A percentile compares a stretch with the other conserved stretches of the same genome.
phyloP scores from a whole-genome alignment of 2,113 vertebrate species.

The Protobothrops flavoviridis region DNA sequence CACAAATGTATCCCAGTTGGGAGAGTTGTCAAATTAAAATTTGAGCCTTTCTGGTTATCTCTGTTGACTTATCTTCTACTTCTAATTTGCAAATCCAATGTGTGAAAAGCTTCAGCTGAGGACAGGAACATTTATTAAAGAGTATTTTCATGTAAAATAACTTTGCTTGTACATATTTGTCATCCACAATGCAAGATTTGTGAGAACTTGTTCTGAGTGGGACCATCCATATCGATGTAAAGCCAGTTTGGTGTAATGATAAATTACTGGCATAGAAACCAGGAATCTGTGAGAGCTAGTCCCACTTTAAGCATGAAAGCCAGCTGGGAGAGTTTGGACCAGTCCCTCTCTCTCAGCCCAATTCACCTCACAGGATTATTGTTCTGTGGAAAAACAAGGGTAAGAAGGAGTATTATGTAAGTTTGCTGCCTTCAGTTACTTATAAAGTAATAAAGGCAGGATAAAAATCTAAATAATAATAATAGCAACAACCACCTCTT shows the following conservation, averaged over 20 bases:
- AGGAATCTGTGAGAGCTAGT: neutral
- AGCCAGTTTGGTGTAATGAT: neutral
- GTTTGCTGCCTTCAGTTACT: neutral
- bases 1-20: conserved; percentile 1
- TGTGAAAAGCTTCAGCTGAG: neutral
- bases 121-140: neutral
- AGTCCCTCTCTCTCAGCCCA: neutral
- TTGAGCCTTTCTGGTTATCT: neutral
- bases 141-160: neutral
- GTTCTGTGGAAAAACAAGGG: neutral
- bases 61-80: neutral
- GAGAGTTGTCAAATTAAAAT: conserved; percentile 1
- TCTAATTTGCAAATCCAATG: neutral
- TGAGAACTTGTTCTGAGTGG: neutral
- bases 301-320: neutral
- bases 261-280: neutral
- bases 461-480: neutral
- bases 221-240: neutral
- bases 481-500: neutral
- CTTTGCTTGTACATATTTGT: neutral
- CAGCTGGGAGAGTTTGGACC: neutral
- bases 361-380: neutral
- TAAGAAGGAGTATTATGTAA: neutral
- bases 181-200: neutral
- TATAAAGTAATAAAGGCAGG: neutral